Evolutionary conservation across 64 coral and sea anemone genomes (phyloP), one percentile per base, ranked within the genome.

Genomic region (Cladopsammia gracilis): DNA sequence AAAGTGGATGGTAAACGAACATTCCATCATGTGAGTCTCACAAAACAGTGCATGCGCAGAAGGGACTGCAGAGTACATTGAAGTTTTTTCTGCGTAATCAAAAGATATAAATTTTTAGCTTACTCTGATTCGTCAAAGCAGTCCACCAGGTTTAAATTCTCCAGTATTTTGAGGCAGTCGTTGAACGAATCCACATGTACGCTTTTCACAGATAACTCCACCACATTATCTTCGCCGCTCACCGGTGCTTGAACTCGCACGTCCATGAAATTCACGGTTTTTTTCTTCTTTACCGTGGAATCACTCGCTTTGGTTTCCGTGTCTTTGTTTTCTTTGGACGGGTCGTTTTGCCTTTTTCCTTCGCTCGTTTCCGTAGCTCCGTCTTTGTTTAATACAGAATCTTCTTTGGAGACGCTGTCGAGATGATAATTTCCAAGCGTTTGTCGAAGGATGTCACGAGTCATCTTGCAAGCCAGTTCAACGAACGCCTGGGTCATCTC

Each of bases 401-500:
- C 61, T 12, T 86, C 48, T 51, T 89, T 82, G 66, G 58, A 82
- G 3, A 80, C 22, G 13, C 61, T 83, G 2, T 83, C 61, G 2
- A 66, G 60, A 16, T 64, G 68, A 75, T 75, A 97, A 11, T 66
- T 88, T 7, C 92, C 92, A 59, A 76, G 46, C 0, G 87, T 94
- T 46, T 99, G 94, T 19, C 91, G 94, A 0, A 99, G 90, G 47
- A 99, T 99, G 53, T 99, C 98, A 14, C 92, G 94, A 8, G 98
- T 99, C 98, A 99, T 99, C 62, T 96, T 96, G 11, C 90, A 96
- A 3, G 98, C 98, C 1, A 99, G 73, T 48, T 99, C 98, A 7
- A 99, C 91, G 50, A 96, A 99, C 11, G 98, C 88, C 74, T 99
- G 94, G 0, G 98, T 99, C 73, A 99, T 93, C 64, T 99, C 94